Evolutionary conservation across 2,888 invertebrate genomes (phyloP).

Genomic region (Drosophila kanekoi): DNA sequence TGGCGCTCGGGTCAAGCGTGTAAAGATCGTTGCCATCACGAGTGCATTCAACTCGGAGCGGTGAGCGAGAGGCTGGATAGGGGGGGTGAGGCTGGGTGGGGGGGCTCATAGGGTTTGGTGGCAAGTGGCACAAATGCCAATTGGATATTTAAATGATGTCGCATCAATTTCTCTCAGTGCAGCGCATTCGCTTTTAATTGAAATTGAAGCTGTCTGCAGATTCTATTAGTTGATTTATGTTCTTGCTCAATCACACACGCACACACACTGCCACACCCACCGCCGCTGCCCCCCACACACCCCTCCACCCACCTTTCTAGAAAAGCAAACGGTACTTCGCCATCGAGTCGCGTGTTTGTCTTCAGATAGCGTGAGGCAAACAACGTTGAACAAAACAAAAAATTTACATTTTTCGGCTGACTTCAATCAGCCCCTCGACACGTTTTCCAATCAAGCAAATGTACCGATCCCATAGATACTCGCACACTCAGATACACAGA

Average conservation of each 20-base stretch:
- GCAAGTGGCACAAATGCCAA: slow-evolving; percentile 63
- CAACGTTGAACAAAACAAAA: slow-evolving; percentile 10
- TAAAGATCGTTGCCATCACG: slow-evolving; percentile 43
- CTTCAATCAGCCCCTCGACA: slow-evolving; percentile 58
- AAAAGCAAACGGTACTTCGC: slow-evolving; percentile 11
- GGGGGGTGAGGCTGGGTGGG: too few species aligned
- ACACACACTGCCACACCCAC: neutral
- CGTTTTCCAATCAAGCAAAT: slow-evolving; percentile 65
- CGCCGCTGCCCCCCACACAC: neutral
- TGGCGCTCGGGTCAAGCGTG: slow-evolving; percentile 62
- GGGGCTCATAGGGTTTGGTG: slow-evolving; percentile 3
- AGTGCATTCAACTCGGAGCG: slow-evolving; percentile 51
- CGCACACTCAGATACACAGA: slow-evolving; percentile 1
- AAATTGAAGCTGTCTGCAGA: slow-evolving; percentile 79
- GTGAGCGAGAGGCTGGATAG: neutral
- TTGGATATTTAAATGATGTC: slow-evolving; percentile 72
- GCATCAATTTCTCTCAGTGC: slow-evolving; percentile 70
- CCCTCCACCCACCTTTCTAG: neutral
- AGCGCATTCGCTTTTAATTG: slow-evolving; percentile 66
- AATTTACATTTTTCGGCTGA: slow-evolving; percentile 66
- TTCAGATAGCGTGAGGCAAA: slow-evolving; percentile 44
- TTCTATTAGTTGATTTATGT: slow-evolving; percentile 73
- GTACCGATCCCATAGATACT: slow-evolving; percentile 38
- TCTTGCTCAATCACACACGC: slow-evolving; percentile 46
- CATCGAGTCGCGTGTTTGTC: slow-evolving; percentile 53